Evolutionary conservation across 2,113 vertebrate species (phyloP).

Genomic region (Xenus cinereus): DNA sequence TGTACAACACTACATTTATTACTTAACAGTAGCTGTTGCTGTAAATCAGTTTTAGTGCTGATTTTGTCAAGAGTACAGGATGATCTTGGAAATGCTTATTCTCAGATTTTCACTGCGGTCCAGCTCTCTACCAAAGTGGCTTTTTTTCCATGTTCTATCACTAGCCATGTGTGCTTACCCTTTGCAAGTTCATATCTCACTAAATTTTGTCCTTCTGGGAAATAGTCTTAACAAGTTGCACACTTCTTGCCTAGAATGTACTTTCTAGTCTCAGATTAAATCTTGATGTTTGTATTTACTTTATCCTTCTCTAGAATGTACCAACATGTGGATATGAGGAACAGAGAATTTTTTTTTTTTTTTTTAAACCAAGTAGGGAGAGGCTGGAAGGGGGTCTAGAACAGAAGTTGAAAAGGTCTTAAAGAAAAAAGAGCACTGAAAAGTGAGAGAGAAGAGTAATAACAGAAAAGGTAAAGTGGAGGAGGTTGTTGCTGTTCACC

Average conservation of each 20-base stretch:
- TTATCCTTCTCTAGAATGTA: not conserved
- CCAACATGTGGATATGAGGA: not conserved
- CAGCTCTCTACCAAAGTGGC: not conserved
- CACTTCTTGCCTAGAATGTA: not conserved
- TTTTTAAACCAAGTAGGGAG: not conserved
- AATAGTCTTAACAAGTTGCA: not conserved
- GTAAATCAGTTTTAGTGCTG: slow-evolving; percentile 16
- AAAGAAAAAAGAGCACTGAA: not conserved
- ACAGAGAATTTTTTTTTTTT: not conserved
- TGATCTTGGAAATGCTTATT: slow-evolving; percentile 30
- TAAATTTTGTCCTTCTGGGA: not conserved
- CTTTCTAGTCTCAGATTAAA: not conserved
- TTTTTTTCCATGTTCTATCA: not conserved
- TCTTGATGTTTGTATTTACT: not conserved
- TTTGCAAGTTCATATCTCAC: not conserved
- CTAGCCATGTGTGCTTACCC: not conserved
- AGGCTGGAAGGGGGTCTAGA: not conserved
- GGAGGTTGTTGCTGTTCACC: not conserved
- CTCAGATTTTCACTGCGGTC: slow-evolving; percentile 12
- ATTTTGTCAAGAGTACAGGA: slow-evolving; percentile 15
- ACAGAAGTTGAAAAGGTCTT: not conserved
- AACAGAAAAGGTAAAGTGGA: not conserved
- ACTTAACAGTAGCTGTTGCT: slow-evolving; percentile 17
- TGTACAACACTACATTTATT: not conserved
- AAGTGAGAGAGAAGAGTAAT: not conserved